These are phyloP conservation scores for Palythoa grandis DNA, from an alignment of 92 coral and sea anemone species.

Conservation along the genomic window DNA sequence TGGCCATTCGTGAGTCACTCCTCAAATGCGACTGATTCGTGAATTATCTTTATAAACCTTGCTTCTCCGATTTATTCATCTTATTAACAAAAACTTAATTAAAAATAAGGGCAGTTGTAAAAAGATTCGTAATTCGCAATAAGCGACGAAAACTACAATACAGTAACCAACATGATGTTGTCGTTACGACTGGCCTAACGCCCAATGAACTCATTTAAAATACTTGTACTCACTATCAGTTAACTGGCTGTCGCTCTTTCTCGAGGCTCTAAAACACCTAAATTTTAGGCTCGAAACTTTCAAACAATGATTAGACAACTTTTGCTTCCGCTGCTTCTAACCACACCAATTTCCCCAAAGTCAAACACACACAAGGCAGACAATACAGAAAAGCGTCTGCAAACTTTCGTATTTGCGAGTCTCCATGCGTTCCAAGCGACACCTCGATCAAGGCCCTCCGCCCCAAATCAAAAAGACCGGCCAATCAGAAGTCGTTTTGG, in stretches of 20 bases:
- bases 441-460: constrained; percentile 57
- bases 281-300: background rate
- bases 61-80: background rate
- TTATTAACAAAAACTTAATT: background rate
- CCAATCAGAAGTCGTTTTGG: constrained; percentile 72
- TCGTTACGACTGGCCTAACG: constrained; percentile 28
- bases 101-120: background rate
- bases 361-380: constrained; percentile 1
- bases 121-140: background rate
- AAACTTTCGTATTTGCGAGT: constrained; percentile 28
- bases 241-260: background rate
- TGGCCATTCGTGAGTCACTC: constrained; percentile 24
- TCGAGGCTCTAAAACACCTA: constrained; percentile 1
- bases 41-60: background rate
- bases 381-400: background rate
- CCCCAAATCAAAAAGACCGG: constrained; percentile 54
- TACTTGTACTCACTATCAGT: constrained; percentile 1
- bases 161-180: background rate
- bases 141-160: background rate
- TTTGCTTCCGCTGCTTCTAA: background rate
- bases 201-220: constrained; percentile 6
- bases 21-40: background rate
- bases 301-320: background rate
- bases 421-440: constrained; percentile 61
- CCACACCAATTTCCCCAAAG: constrained; percentile 3